Evolutionary conservation across 2,888 invertebrate genomes (phyloP).

Genomic region (Leptogaster cylindrica): DNA sequence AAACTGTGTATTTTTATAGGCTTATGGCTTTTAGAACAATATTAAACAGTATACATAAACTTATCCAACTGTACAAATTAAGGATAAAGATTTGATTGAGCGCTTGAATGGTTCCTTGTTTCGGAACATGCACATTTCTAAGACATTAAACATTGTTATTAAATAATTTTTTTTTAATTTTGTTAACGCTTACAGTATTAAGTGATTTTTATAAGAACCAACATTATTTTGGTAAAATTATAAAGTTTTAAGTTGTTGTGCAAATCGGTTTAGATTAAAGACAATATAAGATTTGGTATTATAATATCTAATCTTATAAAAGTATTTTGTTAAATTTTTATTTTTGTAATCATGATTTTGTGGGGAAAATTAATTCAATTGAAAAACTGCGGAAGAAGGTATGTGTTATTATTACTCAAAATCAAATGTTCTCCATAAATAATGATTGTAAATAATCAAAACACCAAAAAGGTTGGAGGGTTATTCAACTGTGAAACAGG

Average conservation of each 20-base stretch:
- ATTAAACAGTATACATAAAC: conserved; percentile 8
- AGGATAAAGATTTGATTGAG: conserved; percentile 29
- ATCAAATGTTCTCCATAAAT: neutral
- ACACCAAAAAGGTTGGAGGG: neutral
- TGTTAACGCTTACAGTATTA: conserved; percentile 33
- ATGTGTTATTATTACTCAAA: neutral
- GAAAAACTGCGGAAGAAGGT: neutral
- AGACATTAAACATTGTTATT: conserved; percentile 9
- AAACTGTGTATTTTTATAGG: conserved; percentile 10
- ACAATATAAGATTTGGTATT: neutral
- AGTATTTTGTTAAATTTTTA: neutral
- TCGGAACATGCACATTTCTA: conserved; percentile 31
- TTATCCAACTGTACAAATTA: conserved; percentile 28
- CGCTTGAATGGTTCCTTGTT: conserved; percentile 17
- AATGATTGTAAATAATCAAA: neutral
- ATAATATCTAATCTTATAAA: neutral
- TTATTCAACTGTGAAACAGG: too few species aligned
- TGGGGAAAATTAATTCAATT: neutral
- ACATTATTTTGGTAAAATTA: neutral
- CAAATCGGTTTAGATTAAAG: neutral
- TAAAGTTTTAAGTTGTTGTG: conserved; percentile 25
- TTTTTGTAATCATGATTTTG: neutral
- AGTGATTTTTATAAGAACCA: conserved; percentile 21
- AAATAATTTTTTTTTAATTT: conserved; percentile 9
- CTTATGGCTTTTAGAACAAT: conserved; percentile 28